Evolutionary conservation across 1,140 invertebrate genomes (phyloP), one percentile per base, ranked within the genome.

Genomic region (Vanessa tameamea): DNA sequence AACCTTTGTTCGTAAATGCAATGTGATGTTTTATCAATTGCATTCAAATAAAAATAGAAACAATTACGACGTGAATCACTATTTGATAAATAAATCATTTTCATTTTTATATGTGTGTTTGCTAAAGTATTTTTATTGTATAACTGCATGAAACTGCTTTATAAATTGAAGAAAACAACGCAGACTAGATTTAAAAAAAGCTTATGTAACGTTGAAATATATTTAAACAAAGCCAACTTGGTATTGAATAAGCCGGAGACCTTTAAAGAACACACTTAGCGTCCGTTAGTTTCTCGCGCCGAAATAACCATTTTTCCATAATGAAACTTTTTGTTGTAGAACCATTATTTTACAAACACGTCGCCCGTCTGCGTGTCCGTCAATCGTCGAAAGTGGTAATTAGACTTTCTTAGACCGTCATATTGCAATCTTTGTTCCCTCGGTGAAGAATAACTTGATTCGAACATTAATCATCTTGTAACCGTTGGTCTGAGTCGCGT

Each of bases 381-480:
- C 72, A 68, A 61, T 51, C 64, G 61, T 67, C 68, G 72, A 67
- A 48, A 59, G 64, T 64, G 59, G 64, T 78, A 76, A 80, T 80
- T 78, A 80, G 73, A 67, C 51, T 75, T 74, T 72, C 48, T 61
- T 68, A 43, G 64, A 72, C 51, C 70, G 69, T 57, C 73, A 59
- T 70, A 73, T 80, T 78, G 55, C 61, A 63, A 77, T 76, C 80
- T 82, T 82, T 82, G 76, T 82, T 82, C 76, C 69, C 70, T 75
- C 67, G 9, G 37, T 2, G 73, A 75, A 77, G 76, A 79, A 81
- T 76, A 64, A 57, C 68, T 78, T 66, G 69, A 77, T 77, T 73
- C 73, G 64, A 78, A 73, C 78, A 82, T 82, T 80, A 80, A 82
- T 82, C 81, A 82, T 80, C 69, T 78, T 57, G 72, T 82, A 82